phyloP scores from a whole-genome alignment of 2,113 vertebrate genomes.

The Uropsilus gracilis region DNA sequence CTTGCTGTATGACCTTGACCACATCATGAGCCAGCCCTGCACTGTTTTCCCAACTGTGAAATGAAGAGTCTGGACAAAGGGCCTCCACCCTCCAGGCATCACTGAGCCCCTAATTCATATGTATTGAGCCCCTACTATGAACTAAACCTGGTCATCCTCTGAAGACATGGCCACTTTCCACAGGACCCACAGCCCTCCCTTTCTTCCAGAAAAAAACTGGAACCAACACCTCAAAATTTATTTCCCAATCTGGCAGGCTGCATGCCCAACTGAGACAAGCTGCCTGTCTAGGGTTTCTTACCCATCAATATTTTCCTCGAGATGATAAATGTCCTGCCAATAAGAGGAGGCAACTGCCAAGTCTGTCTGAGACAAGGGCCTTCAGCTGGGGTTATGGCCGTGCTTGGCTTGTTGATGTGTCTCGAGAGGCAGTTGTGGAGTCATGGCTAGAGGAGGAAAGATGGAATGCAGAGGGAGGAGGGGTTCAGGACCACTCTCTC shows the following conservation, averaged over 20 bases:
- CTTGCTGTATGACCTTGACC: not conserved
- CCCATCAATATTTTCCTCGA: slow-evolving; percentile 87
- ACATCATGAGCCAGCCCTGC: not conserved
- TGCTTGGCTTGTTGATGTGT: slow-evolving; percentile 84
- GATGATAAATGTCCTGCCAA: slow-evolving; percentile 90
- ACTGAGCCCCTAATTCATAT: not conserved
- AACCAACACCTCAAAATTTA: not conserved
- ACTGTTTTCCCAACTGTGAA: not conserved
- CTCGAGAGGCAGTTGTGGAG: slow-evolving; percentile 75
- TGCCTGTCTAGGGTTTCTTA: slow-evolving; percentile 79
- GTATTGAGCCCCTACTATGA: not conserved
- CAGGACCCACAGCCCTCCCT: not conserved
- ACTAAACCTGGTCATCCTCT: not conserved
- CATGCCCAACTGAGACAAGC: not conserved
- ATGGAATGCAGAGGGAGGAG: not conserved
- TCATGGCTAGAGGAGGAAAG: not conserved
- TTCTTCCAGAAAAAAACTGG: not conserved
- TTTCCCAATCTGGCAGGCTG: not conserved
- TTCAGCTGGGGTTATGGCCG: slow-evolving; percentile 75
- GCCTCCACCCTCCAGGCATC: not conserved
- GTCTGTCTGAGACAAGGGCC: slow-evolving; percentile 83
- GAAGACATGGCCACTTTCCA: not conserved
- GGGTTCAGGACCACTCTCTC: not conserved
- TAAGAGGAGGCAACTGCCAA: slow-evolving; percentile 86
- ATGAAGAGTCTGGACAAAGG: not conserved